Base-by-base conservation (phyloP, 2,888 invertebrate genomes). In the Brenthis daphne region DNA sequence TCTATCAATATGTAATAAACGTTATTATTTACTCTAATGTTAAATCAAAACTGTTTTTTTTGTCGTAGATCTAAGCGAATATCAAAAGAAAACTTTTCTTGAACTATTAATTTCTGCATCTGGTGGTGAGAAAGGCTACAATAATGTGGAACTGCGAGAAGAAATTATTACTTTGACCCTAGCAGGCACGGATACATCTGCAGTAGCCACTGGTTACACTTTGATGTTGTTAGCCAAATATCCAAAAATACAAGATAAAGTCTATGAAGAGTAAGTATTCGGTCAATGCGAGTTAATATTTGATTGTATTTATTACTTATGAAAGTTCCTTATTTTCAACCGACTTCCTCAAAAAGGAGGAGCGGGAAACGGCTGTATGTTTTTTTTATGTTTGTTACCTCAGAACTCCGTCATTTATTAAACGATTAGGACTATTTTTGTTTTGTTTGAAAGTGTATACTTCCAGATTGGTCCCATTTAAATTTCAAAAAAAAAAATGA, bases 131-230 rank as follows among this genome's bases (percentile, higher is more conserved):
- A 87, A 82, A 1, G 93, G 93, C 29, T 93, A 94, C 54, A 93
- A 89, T 0, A 87, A 94, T 73, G 75, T 86, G 51, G 94, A 95
- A 73, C 75, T 95, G 3, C 82, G 93, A 67, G 94, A 95, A 75
- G 94, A 95, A 82, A 88, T 94, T 0, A 82, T 94, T 64, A 94
- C 94, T 0, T 85, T 95, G 68, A 89, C 93, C 65, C 80, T 94
- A 13, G 94, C 94, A 24, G 94, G 94, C 47, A 92, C 93, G 8
- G 92, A 94, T 64, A 94, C 94, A 0, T 90, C 93, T 1, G 91
- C 93, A 0, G 86, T 89, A 0, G 84, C 86, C 2, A 80, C 88
- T 11, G 89, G 93, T 0, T 93, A 86, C 74, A 88, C 90, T 0
- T 74, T 94, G 57, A 84, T 86, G 74, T 79, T 93, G 63, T 75